Conservation (phyloP, 2,113 vertebrate genomes). For the Phalacrocorax brasilianus region DNA sequence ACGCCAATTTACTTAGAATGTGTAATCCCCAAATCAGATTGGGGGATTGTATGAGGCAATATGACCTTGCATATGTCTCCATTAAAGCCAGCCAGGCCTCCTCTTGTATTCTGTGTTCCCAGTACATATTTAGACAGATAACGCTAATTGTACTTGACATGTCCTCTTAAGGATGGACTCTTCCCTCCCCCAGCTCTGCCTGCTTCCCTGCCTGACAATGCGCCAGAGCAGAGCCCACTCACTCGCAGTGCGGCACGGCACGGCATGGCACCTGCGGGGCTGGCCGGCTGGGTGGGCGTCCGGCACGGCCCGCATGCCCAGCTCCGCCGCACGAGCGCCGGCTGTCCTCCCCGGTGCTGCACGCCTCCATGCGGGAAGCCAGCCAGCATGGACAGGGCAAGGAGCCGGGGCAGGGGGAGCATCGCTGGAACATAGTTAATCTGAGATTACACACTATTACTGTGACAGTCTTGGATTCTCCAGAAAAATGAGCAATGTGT, state of each 20-base stretch:
- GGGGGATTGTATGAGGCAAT: slow-evolving; percentile 83
- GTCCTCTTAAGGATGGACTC: slow-evolving; percentile 79
- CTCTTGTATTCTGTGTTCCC: slow-evolving; percentile 73
- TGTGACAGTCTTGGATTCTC: background rate
- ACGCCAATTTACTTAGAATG: slow-evolving; percentile 86
- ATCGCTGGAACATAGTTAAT: background rate
- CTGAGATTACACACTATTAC: background rate
- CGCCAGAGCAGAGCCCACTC: slow-evolving; percentile 13
- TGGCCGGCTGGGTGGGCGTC: fast-evolving
- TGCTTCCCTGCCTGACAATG: slow-evolving; percentile 58
- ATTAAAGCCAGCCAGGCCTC: slow-evolving; percentile 79
- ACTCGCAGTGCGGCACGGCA: background rate
- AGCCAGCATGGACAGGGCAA: background rate
- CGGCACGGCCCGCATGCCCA: fast-evolving
- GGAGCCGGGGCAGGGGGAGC: background rate
- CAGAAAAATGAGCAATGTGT: background rate
- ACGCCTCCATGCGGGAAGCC: fast-evolving
- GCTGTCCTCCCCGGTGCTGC: fast-evolving
- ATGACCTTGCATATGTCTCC: slow-evolving; percentile 85
- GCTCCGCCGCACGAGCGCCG: fast-evolving
- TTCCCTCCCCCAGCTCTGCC: slow-evolving; percentile 63
- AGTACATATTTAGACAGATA: slow-evolving; percentile 84
- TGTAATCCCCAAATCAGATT: slow-evolving; percentile 91
- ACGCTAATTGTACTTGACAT: slow-evolving; percentile 82
- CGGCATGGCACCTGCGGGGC: background rate